These are phyloP conservation scores for Phenganax stokvisi DNA, from an alignment of 92 coral and sea anemone genomes.

Conservation along the genomic window DNA sequence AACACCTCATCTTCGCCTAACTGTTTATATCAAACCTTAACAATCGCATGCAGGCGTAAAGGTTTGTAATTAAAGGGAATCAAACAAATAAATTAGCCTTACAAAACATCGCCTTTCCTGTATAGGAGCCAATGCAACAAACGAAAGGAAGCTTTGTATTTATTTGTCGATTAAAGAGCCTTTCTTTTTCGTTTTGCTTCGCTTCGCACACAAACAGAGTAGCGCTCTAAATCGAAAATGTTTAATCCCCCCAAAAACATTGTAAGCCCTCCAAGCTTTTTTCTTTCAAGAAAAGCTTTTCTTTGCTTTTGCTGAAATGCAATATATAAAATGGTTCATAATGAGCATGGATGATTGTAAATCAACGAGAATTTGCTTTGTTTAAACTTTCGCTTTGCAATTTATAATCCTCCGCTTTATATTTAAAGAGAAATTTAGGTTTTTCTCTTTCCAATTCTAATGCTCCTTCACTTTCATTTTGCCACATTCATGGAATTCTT, in stretches of 20 bases:
- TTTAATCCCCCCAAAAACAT: conserved; percentile 24
- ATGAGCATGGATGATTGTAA: background rate
- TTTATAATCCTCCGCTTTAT: background rate
- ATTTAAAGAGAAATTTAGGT: background rate
- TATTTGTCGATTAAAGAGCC: conserved; percentile 16
- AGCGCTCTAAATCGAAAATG: conserved; percentile 13
- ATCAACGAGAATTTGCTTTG: background rate
- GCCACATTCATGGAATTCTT: conserved; percentile 8
- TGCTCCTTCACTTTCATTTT: background rate
- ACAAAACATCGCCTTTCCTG: conserved; percentile 9
- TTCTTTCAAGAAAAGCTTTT: background rate
- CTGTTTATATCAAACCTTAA: background rate
- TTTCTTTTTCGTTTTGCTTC: conserved; percentile 7
- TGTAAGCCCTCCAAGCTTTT: conserved; percentile 2
- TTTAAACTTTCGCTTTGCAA: background rate
- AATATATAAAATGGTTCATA: no score
- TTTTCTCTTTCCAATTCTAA: background rate
- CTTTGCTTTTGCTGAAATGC: no score
- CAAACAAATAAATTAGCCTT: conserved; percentile 4
- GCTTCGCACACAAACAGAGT: conserved; percentile 18
- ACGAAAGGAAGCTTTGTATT: conserved; percentile 32
- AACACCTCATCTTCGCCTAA: background rate
- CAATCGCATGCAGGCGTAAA: background rate
- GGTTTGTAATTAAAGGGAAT: conserved; percentile 11
- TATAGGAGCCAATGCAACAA: background rate